Evolutionary conservation across 2,888 invertebrate species (phyloP).

Genomic region (Watsonalla cultraria): DNA sequence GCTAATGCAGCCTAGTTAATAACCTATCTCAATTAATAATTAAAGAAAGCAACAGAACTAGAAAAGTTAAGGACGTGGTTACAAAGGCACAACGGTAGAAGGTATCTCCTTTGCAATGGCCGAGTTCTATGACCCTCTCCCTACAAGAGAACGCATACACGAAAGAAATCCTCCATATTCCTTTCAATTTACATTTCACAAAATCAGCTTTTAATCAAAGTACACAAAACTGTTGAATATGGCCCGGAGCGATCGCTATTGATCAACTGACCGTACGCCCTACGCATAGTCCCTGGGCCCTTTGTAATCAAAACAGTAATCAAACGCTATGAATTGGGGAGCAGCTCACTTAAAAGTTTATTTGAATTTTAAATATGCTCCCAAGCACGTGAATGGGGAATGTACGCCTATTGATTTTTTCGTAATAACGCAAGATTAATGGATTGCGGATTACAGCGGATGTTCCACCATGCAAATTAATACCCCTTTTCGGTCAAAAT

Average conservation of each 20-base stretch:
- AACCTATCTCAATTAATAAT: too few species aligned
- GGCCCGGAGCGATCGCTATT: constrained; percentile 49
- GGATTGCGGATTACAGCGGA: constrained; percentile 27
- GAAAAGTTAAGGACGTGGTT: too few species aligned
- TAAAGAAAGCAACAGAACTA: too few species aligned
- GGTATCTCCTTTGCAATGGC: too few species aligned
- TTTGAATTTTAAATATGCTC: constrained; percentile 61
- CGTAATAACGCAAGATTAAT: constrained; percentile 33
- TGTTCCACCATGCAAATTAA: constrained; percentile 25
- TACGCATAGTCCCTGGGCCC: constrained; percentile 31
- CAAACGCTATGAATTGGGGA: constrained; percentile 61
- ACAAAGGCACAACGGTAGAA: too few species aligned
- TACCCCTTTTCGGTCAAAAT: constrained; percentile 20
- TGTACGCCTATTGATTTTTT: constrained; percentile 31
- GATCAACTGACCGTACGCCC: constrained; percentile 58
- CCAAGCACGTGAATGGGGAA: constrained; percentile 27
- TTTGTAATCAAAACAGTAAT: constrained; percentile 73
- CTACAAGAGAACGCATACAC: too few species aligned
- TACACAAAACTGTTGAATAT: constrained; percentile 33
- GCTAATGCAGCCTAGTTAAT: too few species aligned
- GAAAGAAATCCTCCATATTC: neutral
- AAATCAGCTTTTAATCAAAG: constrained; percentile 24
- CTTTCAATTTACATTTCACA: neutral
- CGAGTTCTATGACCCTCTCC: too few species aligned
- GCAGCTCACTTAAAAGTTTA: constrained; percentile 55